A percentile compares a stretch with the other conserved stretches of the same genome.
These are phyloP conservation scores for Altica lythri DNA, from an alignment of 2,888 invertebrate species.

Conservation along the genomic window DNA sequence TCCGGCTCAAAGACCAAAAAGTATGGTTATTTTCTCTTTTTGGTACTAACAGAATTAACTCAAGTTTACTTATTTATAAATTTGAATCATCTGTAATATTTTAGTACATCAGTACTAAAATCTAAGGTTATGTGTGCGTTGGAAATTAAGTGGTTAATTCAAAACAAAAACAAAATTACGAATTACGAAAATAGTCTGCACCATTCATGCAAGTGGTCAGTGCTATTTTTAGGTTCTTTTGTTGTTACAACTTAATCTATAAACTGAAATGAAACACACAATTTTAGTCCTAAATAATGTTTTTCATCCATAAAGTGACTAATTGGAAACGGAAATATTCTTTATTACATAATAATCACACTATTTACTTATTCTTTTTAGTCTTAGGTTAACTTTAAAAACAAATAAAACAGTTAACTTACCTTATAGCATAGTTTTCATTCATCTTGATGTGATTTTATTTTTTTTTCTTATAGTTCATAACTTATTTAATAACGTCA, in stretches of 20 bases:
- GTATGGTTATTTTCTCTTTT: no score
- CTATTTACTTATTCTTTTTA: not conserved
- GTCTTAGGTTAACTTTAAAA: no score
- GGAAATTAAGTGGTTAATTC: not conserved
- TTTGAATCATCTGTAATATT: no score
- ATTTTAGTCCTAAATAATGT: not conserved
- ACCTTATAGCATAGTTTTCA: conserved; percentile 23
- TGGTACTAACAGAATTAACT: no score
- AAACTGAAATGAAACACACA: not conserved
- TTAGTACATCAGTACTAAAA: no score
- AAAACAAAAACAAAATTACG: not conserved
- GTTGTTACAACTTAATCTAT: not conserved
- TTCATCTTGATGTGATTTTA: conserved; percentile 24
- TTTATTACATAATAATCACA: conserved; percentile 11
- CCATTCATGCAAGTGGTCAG: not conserved
- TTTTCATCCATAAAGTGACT: not conserved
- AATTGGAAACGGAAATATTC: not conserved
- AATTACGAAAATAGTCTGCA: not conserved
- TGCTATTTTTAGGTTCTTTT: conserved; percentile 1
- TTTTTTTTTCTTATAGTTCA: conserved; percentile 30
- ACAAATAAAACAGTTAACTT: conserved; percentile 7
- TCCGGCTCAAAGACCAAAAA: no score
- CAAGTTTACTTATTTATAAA: no score
- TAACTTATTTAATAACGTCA: conserved; percentile 33
- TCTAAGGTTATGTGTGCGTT: no score